Conservation (phyloP, 2,888 invertebrate species). For the Hirtodrosophila trivittata region DNA sequence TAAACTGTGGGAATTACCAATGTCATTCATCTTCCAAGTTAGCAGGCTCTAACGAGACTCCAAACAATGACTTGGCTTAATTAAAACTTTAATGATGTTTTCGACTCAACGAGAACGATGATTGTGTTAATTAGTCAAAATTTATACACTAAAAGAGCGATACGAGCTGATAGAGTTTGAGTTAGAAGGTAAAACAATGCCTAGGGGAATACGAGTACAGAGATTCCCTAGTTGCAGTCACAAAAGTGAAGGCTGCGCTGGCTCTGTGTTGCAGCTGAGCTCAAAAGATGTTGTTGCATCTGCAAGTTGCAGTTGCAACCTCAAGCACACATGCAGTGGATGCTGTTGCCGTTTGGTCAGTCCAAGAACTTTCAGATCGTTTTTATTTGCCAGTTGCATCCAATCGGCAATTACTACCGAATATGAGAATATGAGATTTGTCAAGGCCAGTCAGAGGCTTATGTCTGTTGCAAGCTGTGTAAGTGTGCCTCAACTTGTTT, state of each 20-base stretch:
- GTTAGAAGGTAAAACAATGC: slow-evolving; percentile 36
- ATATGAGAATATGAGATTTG: slow-evolving; percentile 52
- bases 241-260: slow-evolving; percentile 64
- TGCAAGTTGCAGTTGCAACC: slow-evolving; percentile 13
- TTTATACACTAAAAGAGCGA: not conserved
- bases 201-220: slow-evolving; percentile 51
- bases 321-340: not conserved
- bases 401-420: slow-evolving; percentile 52
- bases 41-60: not conserved
- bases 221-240: slow-evolving; percentile 27
- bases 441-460: slow-evolving; percentile 52
- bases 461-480: slow-evolving; percentile 28
- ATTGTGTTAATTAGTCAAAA: slow-evolving; percentile 54
- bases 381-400: slow-evolving; percentile 31
- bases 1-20: slow-evolving; percentile 29
- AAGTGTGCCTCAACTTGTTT: slow-evolving; percentile 8
- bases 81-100: slow-evolving; percentile 46
- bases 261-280: slow-evolving; percentile 32
- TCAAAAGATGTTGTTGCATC: slow-evolving; percentile 47
- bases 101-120: slow-evolving; percentile 14
- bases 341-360: slow-evolving; percentile 46
- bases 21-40: slow-evolving; percentile 5
- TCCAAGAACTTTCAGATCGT: slow-evolving; percentile 43
- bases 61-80: slow-evolving; percentile 23
- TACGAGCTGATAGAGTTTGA: not conserved